These are phyloP conservation scores for Drosophila borborema DNA, from an alignment of 2,888 invertebrate species.

Conservation along the genomic window DNA sequence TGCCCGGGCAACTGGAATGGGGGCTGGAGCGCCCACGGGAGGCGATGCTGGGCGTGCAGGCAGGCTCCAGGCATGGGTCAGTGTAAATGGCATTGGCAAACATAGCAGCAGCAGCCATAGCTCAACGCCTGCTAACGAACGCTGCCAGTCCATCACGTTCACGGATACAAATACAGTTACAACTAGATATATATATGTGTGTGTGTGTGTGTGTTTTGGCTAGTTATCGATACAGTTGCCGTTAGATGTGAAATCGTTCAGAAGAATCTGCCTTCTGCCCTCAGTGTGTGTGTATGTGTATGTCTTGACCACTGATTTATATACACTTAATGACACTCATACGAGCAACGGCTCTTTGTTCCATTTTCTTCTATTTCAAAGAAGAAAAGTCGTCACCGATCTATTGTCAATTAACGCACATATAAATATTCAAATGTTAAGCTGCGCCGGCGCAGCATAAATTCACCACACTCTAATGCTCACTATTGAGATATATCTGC, in stretches of 20 bases:
- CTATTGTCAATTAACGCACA: slow-evolving; percentile 40
- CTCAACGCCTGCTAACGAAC: slow-evolving; percentile 36
- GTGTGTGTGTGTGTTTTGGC: background rate
- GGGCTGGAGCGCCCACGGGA: slow-evolving; percentile 5
- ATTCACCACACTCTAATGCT: slow-evolving; percentile 8
- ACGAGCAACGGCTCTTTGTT: slow-evolving; percentile 72
- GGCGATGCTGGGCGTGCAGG: slow-evolving; percentile 41
- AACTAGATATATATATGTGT: background rate
- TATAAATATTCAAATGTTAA: slow-evolving; percentile 35
- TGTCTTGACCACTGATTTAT: slow-evolving; percentile 44
- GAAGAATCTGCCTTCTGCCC: slow-evolving; percentile 26
- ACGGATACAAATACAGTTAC: slow-evolving; percentile 10
- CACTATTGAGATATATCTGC: background rate
- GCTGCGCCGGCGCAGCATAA: slow-evolving; percentile 27
- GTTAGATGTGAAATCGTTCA: slow-evolving; percentile 47
- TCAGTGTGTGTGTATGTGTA: background rate
- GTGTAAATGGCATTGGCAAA: slow-evolving; percentile 50
- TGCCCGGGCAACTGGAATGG: slow-evolving; percentile 21
- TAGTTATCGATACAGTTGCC: slow-evolving; percentile 18
- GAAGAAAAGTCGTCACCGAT: slow-evolving; percentile 11
- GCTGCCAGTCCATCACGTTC: slow-evolving; percentile 63
- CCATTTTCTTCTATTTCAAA: slow-evolving; percentile 58
- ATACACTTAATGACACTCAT: slow-evolving; percentile 67
- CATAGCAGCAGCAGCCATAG: slow-evolving; percentile 46
- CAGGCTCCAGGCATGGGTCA: slow-evolving; percentile 63